Conservation (phyloP, 2,797 vertebrate genomes). For the Sebastes baramenuke region DNA sequence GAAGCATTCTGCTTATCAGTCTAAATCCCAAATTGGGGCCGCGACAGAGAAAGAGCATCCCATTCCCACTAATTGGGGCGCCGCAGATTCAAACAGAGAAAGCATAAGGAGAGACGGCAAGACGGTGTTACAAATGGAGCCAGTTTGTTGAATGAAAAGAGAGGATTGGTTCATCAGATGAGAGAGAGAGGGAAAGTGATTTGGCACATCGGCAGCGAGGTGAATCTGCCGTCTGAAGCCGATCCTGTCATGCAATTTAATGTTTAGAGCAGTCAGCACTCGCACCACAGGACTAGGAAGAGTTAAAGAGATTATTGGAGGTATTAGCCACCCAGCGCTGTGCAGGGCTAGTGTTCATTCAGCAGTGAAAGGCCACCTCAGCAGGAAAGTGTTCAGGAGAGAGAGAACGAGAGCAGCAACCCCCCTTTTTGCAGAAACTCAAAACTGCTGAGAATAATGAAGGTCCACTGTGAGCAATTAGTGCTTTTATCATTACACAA, state of each 20-base stretch:
- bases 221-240: neutral
- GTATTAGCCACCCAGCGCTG: conserved; percentile 41
- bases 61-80: conserved; percentile 58
- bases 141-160: conserved; percentile 21
- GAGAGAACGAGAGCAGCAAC: neutral
- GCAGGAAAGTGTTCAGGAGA: conserved; percentile 38
- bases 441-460: conserved; percentile 32
- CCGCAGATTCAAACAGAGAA: conserved; percentile 14
- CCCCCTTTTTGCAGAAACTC: neutral
- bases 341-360: conserved; percentile 30
- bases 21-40: conserved; percentile 63
- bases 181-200: neutral
- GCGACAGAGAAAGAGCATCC: conserved; percentile 41
- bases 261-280: neutral
- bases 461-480: conserved; percentile 49
- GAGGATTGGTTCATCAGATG: neutral
- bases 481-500: conserved; percentile 37
- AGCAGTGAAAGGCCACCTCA: conserved; percentile 57
- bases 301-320: conserved; percentile 62
- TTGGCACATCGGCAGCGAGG: conserved; percentile 14
- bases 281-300: neutral
- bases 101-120: neutral
- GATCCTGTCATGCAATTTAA: conserved; percentile 4
- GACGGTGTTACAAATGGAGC: neutral
- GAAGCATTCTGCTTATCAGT: conserved; percentile 62